phyloP scores from a whole-genome alignment of 2,113 vertebrate genomes.

The Hystrix cristata region DNA sequence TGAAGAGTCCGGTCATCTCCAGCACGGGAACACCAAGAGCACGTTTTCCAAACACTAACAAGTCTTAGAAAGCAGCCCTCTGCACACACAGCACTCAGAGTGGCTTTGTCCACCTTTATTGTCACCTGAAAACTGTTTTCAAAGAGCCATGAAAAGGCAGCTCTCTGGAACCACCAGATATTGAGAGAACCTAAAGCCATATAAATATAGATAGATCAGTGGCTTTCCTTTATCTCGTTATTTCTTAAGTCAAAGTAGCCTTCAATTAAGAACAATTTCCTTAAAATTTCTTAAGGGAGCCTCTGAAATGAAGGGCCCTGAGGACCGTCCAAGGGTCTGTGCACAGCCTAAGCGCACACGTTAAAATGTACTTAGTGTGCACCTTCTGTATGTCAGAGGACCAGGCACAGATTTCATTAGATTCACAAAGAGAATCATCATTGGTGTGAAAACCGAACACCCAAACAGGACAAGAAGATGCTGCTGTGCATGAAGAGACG shows the following conservation, averaged over 20 bases:
- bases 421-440: background rate
- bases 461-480: background rate
- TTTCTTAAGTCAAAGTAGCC: background rate
- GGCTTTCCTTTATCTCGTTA: background rate
- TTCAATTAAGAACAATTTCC: conserved; percentile 10
- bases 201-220: background rate
- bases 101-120: background rate
- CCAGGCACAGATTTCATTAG: background rate
- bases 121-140: background rate
- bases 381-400: background rate
- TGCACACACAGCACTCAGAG: background rate
- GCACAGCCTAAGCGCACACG: background rate
- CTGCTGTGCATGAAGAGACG: background rate
- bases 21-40: background rate
- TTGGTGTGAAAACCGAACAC: background rate
- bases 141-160: background rate
- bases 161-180: background rate
- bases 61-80: background rate
- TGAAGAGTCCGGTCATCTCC: background rate
- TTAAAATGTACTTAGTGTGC: background rate
- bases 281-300: background rate
- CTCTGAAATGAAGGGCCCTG: background rate
- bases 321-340: background rate
- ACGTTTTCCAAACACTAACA: background rate
- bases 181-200: background rate